Conservation (phyloP, 2,113 vertebrate species). For the Lycaon pictus region DNA sequence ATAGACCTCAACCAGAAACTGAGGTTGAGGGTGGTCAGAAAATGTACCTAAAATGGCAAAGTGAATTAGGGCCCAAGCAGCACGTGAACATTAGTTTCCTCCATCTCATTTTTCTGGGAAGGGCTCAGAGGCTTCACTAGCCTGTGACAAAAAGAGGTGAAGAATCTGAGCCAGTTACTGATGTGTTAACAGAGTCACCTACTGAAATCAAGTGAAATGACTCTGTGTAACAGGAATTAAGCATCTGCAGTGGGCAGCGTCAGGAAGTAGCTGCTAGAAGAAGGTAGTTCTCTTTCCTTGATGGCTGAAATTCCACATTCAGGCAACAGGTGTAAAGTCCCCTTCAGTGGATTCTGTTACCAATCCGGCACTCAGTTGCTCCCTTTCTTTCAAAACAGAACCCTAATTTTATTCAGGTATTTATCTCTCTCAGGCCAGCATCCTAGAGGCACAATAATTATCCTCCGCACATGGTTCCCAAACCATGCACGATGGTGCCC, state of each 20-base stretch:
- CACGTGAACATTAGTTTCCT: background rate
- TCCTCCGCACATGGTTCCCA: background rate
- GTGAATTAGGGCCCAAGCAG: background rate
- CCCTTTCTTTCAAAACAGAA: background rate
- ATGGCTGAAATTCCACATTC: background rate
- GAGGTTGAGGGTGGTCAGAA: background rate
- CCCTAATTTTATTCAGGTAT: background rate
- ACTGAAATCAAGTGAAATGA: background rate
- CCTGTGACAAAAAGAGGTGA: background rate
- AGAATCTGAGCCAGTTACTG: background rate
- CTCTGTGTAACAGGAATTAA: fast-evolving
- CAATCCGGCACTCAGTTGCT: too few species aligned
- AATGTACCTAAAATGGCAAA: background rate
- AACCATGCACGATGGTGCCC: background rate
- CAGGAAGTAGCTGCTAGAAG: background rate
- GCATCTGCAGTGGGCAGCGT: background rate
- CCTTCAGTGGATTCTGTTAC: background rate
- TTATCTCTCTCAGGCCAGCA: background rate
- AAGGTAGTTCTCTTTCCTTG: background rate
- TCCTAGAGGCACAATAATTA: background rate
- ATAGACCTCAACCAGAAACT: background rate
- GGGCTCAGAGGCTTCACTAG: background rate
- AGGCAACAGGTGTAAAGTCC: background rate
- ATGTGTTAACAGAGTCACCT: background rate
- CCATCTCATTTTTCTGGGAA: background rate